Percentiles rank a stretch among this genome's conserved stretches.
Conservation (phyloP, 2,797 vertebrate species). For the Gallinago stenura region DNA sequence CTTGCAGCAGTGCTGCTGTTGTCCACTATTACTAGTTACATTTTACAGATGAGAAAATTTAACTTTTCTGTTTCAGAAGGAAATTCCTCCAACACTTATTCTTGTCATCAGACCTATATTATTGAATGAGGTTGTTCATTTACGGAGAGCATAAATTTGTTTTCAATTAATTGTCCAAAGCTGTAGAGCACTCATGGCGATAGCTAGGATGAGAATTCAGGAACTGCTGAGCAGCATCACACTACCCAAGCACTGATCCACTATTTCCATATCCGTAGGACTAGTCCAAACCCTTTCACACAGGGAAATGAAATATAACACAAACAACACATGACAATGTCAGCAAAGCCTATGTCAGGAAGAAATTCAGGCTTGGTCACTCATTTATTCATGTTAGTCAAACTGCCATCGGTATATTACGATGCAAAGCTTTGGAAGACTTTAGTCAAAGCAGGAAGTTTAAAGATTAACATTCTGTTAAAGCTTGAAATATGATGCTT, state of each 20-base stretch:
- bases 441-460: not conserved
- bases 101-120: not conserved
- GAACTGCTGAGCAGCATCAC: not conserved
- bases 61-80: not conserved
- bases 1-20: not conserved
- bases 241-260: not conserved
- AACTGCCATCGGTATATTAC: not conserved
- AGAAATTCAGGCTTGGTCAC: not conserved
- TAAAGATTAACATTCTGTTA: constrained; percentile 27
- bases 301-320: not conserved
- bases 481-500: constrained; percentile 16
- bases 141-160: not conserved
- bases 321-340: not conserved
- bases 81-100: not conserved
- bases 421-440: not conserved
- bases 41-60: not conserved
- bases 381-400: not conserved
- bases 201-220: not conserved
- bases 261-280: not conserved
- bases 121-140: not conserved
- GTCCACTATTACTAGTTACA: not conserved
- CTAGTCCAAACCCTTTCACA: not conserved
- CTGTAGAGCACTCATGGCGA: not conserved
- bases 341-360: not conserved
- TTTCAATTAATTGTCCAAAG: not conserved